Base-by-base conservation (phyloP, 2,888 invertebrate species). In the Hemithea aestivaria region DNA sequence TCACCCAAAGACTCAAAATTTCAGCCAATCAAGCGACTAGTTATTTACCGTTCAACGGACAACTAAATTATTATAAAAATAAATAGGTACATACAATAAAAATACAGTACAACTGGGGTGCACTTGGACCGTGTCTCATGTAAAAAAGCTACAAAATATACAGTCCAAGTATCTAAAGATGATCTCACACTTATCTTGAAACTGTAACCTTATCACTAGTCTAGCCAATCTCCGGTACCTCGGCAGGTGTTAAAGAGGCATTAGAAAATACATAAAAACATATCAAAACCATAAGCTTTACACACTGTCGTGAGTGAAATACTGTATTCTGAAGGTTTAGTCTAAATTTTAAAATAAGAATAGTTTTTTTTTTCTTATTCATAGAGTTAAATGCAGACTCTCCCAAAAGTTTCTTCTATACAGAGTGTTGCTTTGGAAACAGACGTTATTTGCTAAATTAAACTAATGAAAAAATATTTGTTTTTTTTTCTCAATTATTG, bases 201-300 rank as follows among this genome's bases (percentile, higher is more conserved):
- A 84, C 80, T 81, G 79, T 83, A 83, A 81, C 73, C 84, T 84
- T 84, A 84, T 63, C 63, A 73, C 77, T 78, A 78, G 52, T 51
- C 57, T 53, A 61, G 59, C 58, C 54, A 62, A 45, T 46, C 51
- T 60, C 67, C 57, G 59, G 60, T 57, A 63, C 66, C 54, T 52
- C 57, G 59, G 56, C 62, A 63, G 30, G 32, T 25, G 25, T 40
- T 20, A 35, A 25, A 29, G 10, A 32, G 28, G 27, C 35, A 25
- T 55, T 48, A 52, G 62, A 68, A 65, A n/a, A n/a, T n/a, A n/a
- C n/a, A 67, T 62, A 72, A 73, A 70, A 64, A 62, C 59, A 58
- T 30, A 40, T 68, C 66, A 66, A 71, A 72, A 66, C 62, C 57
- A 57, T 54, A 63, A 62, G 66, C 68, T 73, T 70, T 71, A 73